Evolutionary conservation across 1,140 invertebrate species (phyloP).

Genomic region (Aphelenchoides besseyi): DNA sequence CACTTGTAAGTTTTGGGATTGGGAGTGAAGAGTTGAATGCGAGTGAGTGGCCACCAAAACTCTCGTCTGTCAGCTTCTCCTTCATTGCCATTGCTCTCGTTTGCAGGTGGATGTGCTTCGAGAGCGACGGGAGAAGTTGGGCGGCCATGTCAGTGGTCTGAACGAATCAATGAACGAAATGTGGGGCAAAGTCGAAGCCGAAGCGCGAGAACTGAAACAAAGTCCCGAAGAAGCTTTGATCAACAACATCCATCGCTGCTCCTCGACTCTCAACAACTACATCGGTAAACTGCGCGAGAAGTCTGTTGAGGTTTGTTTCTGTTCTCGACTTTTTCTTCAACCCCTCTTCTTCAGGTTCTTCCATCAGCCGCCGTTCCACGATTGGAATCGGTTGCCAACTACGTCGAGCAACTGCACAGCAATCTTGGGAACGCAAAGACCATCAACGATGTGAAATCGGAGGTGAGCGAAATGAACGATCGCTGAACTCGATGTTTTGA

Average conservation of each 20-base stretch:
- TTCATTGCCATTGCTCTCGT: neutral
- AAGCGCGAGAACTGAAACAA: constrained; percentile 4
- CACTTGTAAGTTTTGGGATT: constrained; percentile 4
- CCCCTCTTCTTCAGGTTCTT: constrained; percentile 1
- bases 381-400: constrained; percentile 4
- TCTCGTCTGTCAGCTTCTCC: neutral
- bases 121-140: neutral
- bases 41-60: neutral
- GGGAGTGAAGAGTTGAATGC: neutral
- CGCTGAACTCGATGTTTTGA: neutral
- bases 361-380: neutral
- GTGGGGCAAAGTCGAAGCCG: neutral
- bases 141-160: neutral
- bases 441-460: constrained; percentile 4
- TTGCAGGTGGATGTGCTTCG: constrained; percentile 3
- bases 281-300: neutral
- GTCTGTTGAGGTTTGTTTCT: neutral
- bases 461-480: constrained; percentile 7
- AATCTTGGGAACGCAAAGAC: neutral
- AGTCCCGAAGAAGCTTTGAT: constrained; percentile 11
- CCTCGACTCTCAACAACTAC: neutral
- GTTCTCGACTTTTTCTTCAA: neutral
- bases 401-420: constrained; percentile 10
- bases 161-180: constrained; percentile 4
- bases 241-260: neutral